Evolutionary conservation across 2,888 invertebrate species (phyloP).

Genomic region (Ganaspis brasiliensis): DNA sequence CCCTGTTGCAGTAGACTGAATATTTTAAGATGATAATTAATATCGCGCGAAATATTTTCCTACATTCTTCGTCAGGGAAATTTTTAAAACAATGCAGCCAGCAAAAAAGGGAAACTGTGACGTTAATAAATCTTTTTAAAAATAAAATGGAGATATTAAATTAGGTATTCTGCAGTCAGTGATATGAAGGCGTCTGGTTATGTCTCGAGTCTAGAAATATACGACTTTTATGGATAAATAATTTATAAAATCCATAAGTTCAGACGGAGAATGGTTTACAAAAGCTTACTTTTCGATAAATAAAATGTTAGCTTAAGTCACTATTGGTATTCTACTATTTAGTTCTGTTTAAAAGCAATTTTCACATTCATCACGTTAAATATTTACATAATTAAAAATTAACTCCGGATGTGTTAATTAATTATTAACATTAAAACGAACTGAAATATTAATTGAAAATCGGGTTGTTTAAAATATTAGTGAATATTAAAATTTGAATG

Average conservation of each 20-base stretch:
- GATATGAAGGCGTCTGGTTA: not conserved
- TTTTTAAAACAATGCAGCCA: too few relatives aligned
- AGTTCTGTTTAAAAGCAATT: not conserved
- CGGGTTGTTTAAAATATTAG: too few relatives aligned
- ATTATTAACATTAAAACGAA: too few relatives aligned
- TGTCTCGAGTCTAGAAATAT: not conserved
- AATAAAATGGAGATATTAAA: not conserved
- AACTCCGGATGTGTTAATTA: too few relatives aligned
- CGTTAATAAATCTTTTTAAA: too few relatives aligned
- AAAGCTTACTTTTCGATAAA: not conserved
- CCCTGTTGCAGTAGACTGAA: not conserved
- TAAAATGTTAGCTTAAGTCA: not conserved
- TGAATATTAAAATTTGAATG: too few relatives aligned
- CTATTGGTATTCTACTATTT: not conserved
- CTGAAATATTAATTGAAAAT: too few relatives aligned
- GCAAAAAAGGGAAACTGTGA: too few relatives aligned
- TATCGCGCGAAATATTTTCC: not conserved
- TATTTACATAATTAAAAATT: not conserved
- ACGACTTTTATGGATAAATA: not conserved
- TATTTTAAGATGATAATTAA: conserved; percentile 10
- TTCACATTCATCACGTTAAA: too few relatives aligned
- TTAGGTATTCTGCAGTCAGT: not conserved
- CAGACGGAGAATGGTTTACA: not conserved
- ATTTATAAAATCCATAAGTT: not conserved
- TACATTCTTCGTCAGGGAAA: not conserved